Evolutionary conservation across 2,888 invertebrate genomes (phyloP), one percentile per base, ranked within the genome.

Genomic region (Lordiphosa fenestrarum): DNA sequence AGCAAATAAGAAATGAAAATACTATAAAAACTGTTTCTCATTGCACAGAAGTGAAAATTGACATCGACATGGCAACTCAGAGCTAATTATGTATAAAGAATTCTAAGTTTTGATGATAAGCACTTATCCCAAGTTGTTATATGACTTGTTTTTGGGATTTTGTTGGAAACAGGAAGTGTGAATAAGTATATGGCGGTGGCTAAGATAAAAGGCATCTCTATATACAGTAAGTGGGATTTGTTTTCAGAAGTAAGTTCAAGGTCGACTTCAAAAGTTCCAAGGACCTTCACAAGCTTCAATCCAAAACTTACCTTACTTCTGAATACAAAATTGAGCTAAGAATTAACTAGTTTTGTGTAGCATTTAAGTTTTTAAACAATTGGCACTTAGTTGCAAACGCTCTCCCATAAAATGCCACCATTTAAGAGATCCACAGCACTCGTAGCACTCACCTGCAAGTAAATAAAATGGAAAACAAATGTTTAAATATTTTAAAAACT

Each of bases 21-120:
- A 48, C 50, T 19, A 63, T 54, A 38, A 54, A 56, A 66, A 66
- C 54, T 21, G 30, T 42, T 42, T 38, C 38, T 49, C 37, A 48
- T 52, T 39, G 58, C 36, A 53, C 61, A 63, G 73, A 66, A 58
- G 66, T 68, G 60, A 63, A 66, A 76, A 76, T 53, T 51, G 59
- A 66, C 50, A 62, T 73, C 44, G 30, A 44, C 44, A 44, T 44
- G 33, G 44, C 33, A 44, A 44, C 19, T 47, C 7, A 36, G 9
- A 21, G 46, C 35, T 19, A 15, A 19, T 46, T 35, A 46, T 25
- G 25, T 25, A 25, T 37, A 5, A 37, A 12, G 12, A 12, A 12
- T 37, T 37, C 37, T 0, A 37, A 12, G 19, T 19, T 46, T 33
- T n/a, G 19, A 33, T 19, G 15, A 15, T 35, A 21, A 36, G 15